phyloP scores from a whole-genome alignment of 2,113 vertebrate genomes.

The Motacilla tschutschensis region DNA sequence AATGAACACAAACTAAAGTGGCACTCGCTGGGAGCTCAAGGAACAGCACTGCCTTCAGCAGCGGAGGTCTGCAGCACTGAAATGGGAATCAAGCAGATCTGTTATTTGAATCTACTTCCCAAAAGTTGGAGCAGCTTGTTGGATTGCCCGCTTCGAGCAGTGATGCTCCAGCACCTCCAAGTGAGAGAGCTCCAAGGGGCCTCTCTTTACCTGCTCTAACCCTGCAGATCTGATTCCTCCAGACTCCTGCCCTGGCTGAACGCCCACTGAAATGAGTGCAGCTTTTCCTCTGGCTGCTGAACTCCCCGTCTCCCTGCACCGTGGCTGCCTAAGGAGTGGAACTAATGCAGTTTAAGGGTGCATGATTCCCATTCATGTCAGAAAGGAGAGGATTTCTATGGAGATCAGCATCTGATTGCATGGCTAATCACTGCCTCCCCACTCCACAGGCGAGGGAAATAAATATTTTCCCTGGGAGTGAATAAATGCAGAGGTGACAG shows the following conservation, averaged over 20 bases:
- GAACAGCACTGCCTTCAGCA: neutral
- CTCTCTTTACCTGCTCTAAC: neutral
- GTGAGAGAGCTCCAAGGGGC: neutral
- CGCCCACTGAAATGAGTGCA: neutral
- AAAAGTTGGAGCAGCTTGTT: neutral
- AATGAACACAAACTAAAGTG: neutral
- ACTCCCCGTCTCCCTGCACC: neutral
- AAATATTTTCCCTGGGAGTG: neutral
- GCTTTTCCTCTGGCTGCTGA: neutral
- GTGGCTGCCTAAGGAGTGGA: neutral
- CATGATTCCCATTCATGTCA: neutral
- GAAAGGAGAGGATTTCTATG: neutral
- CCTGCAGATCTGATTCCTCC: neutral
- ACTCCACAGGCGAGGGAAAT: neutral
- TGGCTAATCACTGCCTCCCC: neutral
- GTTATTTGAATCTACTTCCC: neutral
- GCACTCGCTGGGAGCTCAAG: neutral
- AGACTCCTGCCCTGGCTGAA: neutral
- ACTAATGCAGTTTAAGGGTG: neutral
- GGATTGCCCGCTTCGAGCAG: neutral
- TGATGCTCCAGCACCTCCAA: neutral
- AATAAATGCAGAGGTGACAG: constrained; percentile 12
- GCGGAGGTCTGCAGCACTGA: neutral
- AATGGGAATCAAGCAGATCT: neutral
- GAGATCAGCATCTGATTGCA: constrained; percentile 9